Percentiles rank a stretch among this genome's conserved stretches.
Evolutionary conservation across 1,140 invertebrate genomes (phyloP).

Genomic region (Chrysopa pallens): DNA sequence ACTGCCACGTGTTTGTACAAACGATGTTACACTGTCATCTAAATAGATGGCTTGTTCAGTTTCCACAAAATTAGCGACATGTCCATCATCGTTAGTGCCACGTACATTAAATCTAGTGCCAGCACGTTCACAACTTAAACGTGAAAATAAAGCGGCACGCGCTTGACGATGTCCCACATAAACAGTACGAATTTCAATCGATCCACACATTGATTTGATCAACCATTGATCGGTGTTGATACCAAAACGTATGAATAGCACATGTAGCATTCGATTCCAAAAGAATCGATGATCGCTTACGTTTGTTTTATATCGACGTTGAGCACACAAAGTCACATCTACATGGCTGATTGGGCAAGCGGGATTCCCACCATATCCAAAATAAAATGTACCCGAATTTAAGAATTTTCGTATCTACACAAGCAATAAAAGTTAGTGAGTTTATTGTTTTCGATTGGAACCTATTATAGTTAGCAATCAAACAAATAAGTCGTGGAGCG

Average conservation of each 20-base stretch:
- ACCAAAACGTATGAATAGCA: constrained; percentile 78
- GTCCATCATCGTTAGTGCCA: constrained; percentile 96
- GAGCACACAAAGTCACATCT: constrained; percentile 86
- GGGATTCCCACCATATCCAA: constrained; percentile 50
- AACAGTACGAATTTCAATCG: constrained; percentile 87
- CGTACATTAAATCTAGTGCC: constrained; percentile 94
- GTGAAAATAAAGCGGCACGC: constrained; percentile 81
- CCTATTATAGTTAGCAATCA: no score
- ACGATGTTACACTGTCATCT: constrained; percentile 70
- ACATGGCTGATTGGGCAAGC: constrained; percentile 30
- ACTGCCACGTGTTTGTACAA: constrained; percentile 82
- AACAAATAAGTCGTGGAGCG: no score
- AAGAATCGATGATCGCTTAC: constrained; percentile 90
- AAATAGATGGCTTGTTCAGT: constrained; percentile 93
- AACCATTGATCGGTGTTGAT: constrained; percentile 80
- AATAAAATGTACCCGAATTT: constrained; percentile 94
- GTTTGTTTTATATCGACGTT: constrained; percentile 57
- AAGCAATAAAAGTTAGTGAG: constrained; percentile 1
- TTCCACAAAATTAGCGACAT: constrained; percentile 99
- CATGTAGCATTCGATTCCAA: constrained; percentile 88
- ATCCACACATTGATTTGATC: constrained; percentile 87
- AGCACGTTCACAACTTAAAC: constrained; percentile 90
- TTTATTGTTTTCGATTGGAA: no score
- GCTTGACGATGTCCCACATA: constrained; percentile 88
- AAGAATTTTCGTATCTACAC: constrained; percentile 60